Base-by-base conservation (phyloP, 1,140 invertebrate genomes). In the Gryllus bimaculatus region DNA sequence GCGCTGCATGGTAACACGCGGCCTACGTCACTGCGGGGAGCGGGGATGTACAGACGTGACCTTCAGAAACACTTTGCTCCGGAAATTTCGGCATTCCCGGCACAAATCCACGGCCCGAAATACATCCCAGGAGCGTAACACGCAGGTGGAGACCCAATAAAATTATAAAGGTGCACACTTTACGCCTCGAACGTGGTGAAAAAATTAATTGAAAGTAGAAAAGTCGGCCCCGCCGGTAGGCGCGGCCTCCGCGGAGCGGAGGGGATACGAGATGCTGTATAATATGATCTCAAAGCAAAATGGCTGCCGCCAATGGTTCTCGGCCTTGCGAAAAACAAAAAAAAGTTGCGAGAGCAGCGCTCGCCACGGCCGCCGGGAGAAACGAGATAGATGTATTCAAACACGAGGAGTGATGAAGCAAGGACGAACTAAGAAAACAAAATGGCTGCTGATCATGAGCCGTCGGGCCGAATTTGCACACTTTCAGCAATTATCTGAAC, bases 191-290 rank as follows among this genome's bases (percentile, higher is more conserved):
- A 77, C 13, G 47, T n/a, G 48, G 48, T 48, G 48, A 26, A 77
- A 77, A 77, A 77, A 77, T 77, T 77, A 77, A 77, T 49, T 54
- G 13, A 77, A 77, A 77, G 48, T 47, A 20, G 0, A 54, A n/a
- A 77, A 77, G 76, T 77, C 76, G 76, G 76, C 15, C 12, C 8
- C 48, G 76, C n/a, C 76, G 76, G 76, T 8, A 48, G 48, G 47
- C 18, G 54, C 54, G 54, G 54, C 54, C 54, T 66, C 54, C 54
- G 47, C 7, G 8, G 47, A 8, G 76, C 7, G 76, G 76, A 8
- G 76, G 76, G 76, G 7, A 48, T 5, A 48, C 8, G 4, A 47
- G 47, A 76, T 76, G 75, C 75, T 76, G 75, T n/a, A 20, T 8
- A 48, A 77, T 77, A 76, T 76, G 75, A 39, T 76, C 26, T n/a